Evolutionary conservation across 2,888 invertebrate genomes (phyloP).

Genomic region (Trichogramma dendrolimi): DNA sequence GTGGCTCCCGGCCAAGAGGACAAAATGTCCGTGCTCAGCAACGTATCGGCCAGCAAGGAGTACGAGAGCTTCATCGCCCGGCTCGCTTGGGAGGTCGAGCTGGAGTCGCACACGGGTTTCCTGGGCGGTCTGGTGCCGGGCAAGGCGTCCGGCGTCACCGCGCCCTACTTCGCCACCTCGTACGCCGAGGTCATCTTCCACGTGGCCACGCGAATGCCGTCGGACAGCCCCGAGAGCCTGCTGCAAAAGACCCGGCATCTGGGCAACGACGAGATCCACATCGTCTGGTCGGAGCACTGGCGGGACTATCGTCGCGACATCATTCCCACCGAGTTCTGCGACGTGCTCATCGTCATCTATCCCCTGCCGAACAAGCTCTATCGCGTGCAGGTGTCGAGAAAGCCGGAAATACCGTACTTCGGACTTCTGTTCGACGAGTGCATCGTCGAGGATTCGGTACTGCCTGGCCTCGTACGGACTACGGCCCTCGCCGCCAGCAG

Average conservation of each 20-base stretch:
- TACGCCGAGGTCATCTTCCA: constrained; percentile 94
- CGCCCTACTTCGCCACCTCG: constrained; percentile 92
- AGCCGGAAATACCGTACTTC: constrained; percentile 72
- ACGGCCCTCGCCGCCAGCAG: constrained; percentile 91
- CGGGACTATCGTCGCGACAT: constrained; percentile 94
- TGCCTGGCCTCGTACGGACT: constrained; percentile 82
- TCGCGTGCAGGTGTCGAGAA: constrained; percentile 79
- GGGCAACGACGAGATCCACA: constrained; percentile 97
- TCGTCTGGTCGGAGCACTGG: constrained; percentile 98
- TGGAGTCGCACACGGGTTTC: constrained; percentile 93
- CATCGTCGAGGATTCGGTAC: constrained; percentile 65
- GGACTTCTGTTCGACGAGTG: constrained; percentile 95
- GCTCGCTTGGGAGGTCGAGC: constrained; percentile 78
- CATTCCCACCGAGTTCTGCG: constrained; percentile 98
- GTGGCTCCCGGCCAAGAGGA: constrained; percentile 97
- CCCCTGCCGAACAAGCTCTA: constrained; percentile 82
- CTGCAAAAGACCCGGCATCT: constrained; percentile 90
- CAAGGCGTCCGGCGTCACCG: constrained; percentile 84
- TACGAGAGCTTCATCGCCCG: constrained; percentile 83
- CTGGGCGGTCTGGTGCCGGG: constrained; percentile 89
- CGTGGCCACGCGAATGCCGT: constrained; percentile 95
- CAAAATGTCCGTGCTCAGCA: constrained; percentile 87
- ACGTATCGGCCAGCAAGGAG: constrained; percentile 84
- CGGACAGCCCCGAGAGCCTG: constrained; percentile 80
- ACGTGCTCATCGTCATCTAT: constrained; percentile 94